Base-by-base conservation (phyloP, 2,888 invertebrate species). In the Drosophila lacicola region DNA sequence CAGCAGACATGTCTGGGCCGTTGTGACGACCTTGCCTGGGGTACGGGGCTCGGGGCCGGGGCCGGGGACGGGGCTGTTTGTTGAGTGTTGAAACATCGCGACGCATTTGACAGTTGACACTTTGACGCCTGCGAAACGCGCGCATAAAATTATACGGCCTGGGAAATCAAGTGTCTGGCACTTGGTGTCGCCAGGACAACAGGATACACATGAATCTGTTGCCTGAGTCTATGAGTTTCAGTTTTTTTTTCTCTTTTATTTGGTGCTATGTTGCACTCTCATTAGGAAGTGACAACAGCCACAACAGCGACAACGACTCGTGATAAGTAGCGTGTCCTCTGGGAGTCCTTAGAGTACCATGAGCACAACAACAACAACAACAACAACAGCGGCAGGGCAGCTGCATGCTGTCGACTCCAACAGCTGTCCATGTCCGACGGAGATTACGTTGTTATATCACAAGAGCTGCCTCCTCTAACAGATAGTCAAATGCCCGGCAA, bases 221-320 rank as follows among this genome's bases (percentile, higher is more conserved):
- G 25, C 39, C 46, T 34, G 33, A 10, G 29, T 45, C 54, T 39
- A 14, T 17, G 37, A 33, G 46, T 44, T 54, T 45, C 21, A 21
- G 47, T 47, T 51, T 56, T 34, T 17, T 17, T 17, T 19, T 21
- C 29, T 58, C n/a, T 44, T 63, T 72, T 75, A 72, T 72, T 70
- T 67, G 78, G 88, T 85, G 70, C 88, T 69, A 55, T 56, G 74
- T 85, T 85, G 82, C 87, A 81, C 58, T 63, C 86, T 82, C 83
- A 88, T 88, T 88, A 85, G 77, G 81, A 85, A 85, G 82, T 88
- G 88, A 80, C 76, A 74, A 78, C 77, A 74, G 80, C 53, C 58
- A 47, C 66, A 71, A 60, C 64, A 58, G 54, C 53, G 37, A 37
- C 56, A 77, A 78, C 64, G 80, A 74, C 77, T 62, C 64, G 76